Base-by-base conservation (phyloP, 2,797 vertebrate genomes). In the Hypotaenidia philippensis region DNA sequence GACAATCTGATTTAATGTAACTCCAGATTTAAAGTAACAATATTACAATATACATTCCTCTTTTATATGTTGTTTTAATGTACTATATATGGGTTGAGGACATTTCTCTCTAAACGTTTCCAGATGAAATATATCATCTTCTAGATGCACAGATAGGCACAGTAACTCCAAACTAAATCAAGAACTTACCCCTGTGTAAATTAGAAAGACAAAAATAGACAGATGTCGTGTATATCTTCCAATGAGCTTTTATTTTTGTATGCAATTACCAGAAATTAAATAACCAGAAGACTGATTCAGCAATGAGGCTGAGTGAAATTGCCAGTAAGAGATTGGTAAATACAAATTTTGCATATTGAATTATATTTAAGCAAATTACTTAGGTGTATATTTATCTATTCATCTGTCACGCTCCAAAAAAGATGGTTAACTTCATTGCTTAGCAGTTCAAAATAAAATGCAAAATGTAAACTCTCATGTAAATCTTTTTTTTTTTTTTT, bases 121-220 rank as follows among this genome's bases (percentile, higher is more conserved):
- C 96, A 97, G 93, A 97, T 96, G 95, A 96, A 94, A 94, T 95
- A 89, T 90, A 95, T 95, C 90, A 92, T 95, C 93, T 94, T 91
- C 84, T 96, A 95, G 89, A 97, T 96, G 78, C 90, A 85, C 53
- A 92, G 92, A 95, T 94, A 96, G 94, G 79, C 68, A 81, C 74
- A 87, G 82, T 90, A 92, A 95, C 74, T 96, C 82, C 89, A 93
- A 91, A 85, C 88, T 94, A 90, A 96, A 92, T 84, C 69, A 91
- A 87, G 93, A 66, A 88, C 31, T 87, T 88, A 86, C 19, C 77
- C 80, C 63, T 92, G 56, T 0, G 0, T 95, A 90, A 94, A 96
- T 94, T 91, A 17, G 11, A 94, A 74, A 83, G 91, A 76, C 89
- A 87, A 82, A 94, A 95, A 93, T 94, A 90, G 89, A 76, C 34